Base-by-base conservation (phyloP, 2,797 vertebrate species). In the Lacerta agilis region DNA sequence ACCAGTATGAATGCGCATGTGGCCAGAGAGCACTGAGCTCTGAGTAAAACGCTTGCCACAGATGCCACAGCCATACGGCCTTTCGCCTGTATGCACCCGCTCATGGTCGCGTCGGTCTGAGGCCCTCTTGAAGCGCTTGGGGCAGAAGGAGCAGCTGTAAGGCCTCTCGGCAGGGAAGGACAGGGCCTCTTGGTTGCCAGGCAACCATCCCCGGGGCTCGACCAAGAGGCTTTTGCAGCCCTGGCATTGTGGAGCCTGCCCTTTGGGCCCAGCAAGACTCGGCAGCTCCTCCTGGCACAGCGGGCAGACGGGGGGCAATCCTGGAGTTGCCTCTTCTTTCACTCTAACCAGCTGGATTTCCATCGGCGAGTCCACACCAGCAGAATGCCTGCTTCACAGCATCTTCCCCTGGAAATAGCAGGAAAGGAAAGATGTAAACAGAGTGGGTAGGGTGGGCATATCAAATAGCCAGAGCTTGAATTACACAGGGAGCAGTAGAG, bases 81-180 rank as follows among this genome's bases (percentile, higher is more conserved):
- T 85, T 85, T 90, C 89, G 0, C 92, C 93, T 5, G 93, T 93
- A 77, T 92, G 92, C 18, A 94, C 91, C 17, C 92, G 87, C 71
- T 95, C 93, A 36, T 95, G 94, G 36, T 77, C 33, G 13, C 84
- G 93, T 71, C 95, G 91, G 86, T 96, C 91, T 17, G 95, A 96
- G 0, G 95, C 95, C 75, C 95, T 95, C 79, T 94, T 95, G 90
- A 96, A 96, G 81, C 95, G 93, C 85, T 95, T 95, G n/a, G 95
- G 94, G n/a, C 95, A 96, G 69, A 96, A 93, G 1, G 93, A 94
- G 75, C 96, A 96, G 23, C 94, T 90, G 79, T 95, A 96, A 64
- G 95, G 95, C 43, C 90, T 86, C 86, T 94, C 87, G 1, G 80
- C 72, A 1, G 66, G 79, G 85, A 87, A 15, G 85, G 78, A 69